Conservation (phyloP, 2,888 invertebrate species). For the Idaea biselata region DNA sequence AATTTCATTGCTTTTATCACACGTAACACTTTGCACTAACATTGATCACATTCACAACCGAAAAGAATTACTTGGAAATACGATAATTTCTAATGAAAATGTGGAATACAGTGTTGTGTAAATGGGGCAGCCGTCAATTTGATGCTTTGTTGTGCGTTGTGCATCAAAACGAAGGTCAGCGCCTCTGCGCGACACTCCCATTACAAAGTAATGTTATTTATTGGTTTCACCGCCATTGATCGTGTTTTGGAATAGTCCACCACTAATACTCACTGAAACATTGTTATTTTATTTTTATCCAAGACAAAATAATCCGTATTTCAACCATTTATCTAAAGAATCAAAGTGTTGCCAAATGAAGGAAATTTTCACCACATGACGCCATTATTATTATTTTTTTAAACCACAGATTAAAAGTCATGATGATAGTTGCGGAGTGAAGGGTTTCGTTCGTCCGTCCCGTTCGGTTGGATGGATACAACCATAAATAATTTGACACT, state of each 20-base stretch:
- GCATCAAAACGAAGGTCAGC: constrained; percentile 82
- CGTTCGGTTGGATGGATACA: too few relatives aligned
- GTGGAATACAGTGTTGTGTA: constrained; percentile 74
- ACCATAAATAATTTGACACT: too few relatives aligned
- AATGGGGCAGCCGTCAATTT: constrained; percentile 82
- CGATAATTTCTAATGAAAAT: constrained; percentile 50
- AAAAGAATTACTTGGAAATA: background rate
- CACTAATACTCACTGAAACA: constrained; percentile 75
- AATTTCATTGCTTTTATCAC: constrained; percentile 70
- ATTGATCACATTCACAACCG: constrained; percentile 19
- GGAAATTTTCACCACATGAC: constrained; percentile 46
- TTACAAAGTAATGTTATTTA: constrained; percentile 31
- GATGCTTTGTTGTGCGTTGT: constrained; percentile 83
- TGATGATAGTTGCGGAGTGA: too few relatives aligned
- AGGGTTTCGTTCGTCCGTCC: too few relatives aligned
- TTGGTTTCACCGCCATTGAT: constrained; percentile 32
- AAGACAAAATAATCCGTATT: constrained; percentile 75
- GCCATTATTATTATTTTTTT: constrained; percentile 32
- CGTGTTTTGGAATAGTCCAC: constrained; percentile 38
- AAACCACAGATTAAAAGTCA: constrained; percentile 13
- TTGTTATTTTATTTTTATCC: constrained; percentile 59
- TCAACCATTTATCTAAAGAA: constrained; percentile 74
- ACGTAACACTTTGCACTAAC: constrained; percentile 49
- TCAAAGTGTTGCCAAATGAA: constrained; percentile 60
- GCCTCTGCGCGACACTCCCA: constrained; percentile 78